Conservation (phyloP, 35 echinoderm and acorn worm genomes). For the Ophiothrix spiculata region DNA sequence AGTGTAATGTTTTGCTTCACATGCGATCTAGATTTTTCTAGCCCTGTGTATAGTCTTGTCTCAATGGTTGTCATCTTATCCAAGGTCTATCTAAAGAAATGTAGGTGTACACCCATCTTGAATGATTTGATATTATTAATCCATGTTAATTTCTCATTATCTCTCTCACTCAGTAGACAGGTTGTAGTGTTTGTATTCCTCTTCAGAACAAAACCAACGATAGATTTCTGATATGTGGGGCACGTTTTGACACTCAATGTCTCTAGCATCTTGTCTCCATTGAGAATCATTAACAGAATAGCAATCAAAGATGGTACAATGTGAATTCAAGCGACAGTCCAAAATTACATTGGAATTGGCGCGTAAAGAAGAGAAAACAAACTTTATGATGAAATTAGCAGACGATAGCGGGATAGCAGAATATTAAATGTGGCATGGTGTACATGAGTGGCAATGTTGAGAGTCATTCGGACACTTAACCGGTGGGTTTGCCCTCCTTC, state of each 20-base stretch:
- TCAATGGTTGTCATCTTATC: no score
- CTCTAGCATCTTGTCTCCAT: slow-evolving; percentile 8
- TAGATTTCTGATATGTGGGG: slow-evolving; percentile 1
- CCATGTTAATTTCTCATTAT: not conserved
- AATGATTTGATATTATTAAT: slow-evolving; percentile 8
- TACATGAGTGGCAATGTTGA: not conserved
- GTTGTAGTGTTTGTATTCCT: not conserved
- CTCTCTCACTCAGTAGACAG: not conserved
- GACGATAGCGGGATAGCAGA: not conserved
- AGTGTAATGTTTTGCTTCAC: no score
- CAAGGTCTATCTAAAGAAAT: no score
- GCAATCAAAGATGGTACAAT: not conserved
- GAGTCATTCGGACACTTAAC: not conserved
- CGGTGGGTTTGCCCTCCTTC: not conserved
- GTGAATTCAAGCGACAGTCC: not conserved
- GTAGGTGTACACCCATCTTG: no score
- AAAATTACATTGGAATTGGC: not conserved
- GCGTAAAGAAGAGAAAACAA: not conserved
- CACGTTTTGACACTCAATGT: not conserved
- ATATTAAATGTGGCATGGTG: not conserved
- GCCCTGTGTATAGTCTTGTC: no score
- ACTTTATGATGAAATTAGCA: not conserved
- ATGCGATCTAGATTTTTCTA: no score
- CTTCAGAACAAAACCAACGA: not conserved
- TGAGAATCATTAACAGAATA: slow-evolving; percentile 7